A percentile compares a stretch with the other conserved stretches of the same genome.
Conservation (phyloP, 2,888 invertebrate species). For the Carcina quercana region DNA sequence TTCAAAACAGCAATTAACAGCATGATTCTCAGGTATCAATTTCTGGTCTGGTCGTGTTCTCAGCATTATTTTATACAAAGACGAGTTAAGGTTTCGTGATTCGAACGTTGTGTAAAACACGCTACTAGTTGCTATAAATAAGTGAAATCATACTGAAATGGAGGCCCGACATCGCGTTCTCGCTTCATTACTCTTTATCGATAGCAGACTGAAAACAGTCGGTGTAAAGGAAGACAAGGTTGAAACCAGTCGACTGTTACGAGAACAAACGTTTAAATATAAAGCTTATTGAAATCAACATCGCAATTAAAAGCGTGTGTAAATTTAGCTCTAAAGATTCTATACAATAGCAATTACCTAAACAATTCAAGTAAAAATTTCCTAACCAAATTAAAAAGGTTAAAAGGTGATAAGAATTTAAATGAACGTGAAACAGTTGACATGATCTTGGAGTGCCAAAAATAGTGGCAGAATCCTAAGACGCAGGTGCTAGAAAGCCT, state of each 20-base stretch:
- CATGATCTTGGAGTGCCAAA: slow-evolving; percentile 37
- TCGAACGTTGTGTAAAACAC: slow-evolving; percentile 33
- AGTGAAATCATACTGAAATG: slow-evolving; percentile 55
- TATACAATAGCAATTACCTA: slow-evolving; percentile 35
- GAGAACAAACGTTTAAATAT: slow-evolving; percentile 43
- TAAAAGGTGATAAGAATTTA: slow-evolving; percentile 58
- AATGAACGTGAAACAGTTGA: slow-evolving; percentile 39
- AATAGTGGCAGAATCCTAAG: slow-evolving; percentile 42
- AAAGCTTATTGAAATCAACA: slow-evolving; percentile 19
- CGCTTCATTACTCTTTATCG: slow-evolving; percentile 51
- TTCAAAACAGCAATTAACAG: slow-evolving; percentile 3
- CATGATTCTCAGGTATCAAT: slow-evolving; percentile 17
- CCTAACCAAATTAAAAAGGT: slow-evolving; percentile 55
- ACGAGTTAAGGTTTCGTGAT: slow-evolving; percentile 43
- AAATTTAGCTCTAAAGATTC: slow-evolving; percentile 7
- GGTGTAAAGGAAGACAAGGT: slow-evolving; percentile 55
- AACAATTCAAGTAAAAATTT: slow-evolving; percentile 31
- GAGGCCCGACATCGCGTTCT: slow-evolving; percentile 41
- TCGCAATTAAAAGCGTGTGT: slow-evolving; percentile 5
- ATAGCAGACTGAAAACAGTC: slow-evolving; percentile 47
- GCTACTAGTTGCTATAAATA: slow-evolving; percentile 32
- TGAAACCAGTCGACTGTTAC: slow-evolving; percentile 50
- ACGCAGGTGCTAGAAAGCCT: slow-evolving; percentile 65
- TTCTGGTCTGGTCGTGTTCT: slow-evolving; percentile 18
- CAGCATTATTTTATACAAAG: slow-evolving; percentile 32